These are phyloP conservation scores for Cancer borealis DNA, from an alignment of 2,888 invertebrate species.

Conservation along the genomic window DNA sequence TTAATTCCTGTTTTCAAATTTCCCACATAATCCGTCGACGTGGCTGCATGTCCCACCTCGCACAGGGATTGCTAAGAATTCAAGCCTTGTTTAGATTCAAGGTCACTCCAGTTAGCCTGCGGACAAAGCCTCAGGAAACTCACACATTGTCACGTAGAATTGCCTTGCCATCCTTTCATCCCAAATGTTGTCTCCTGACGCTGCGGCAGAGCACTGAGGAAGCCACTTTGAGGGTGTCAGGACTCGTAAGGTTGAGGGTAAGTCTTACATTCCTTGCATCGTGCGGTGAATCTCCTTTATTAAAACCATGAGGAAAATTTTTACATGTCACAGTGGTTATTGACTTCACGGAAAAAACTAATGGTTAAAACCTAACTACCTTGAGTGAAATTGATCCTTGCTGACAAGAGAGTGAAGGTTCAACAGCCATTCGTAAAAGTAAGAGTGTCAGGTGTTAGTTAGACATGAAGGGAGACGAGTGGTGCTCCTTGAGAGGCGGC, in stretches of 20 bases:
- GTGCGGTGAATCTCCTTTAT: not conserved
- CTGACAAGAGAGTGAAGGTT: not conserved
- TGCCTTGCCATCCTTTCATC: slow-evolving; percentile 30
- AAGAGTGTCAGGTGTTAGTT: not conserved
- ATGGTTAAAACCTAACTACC: not conserved
- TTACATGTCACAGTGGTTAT: not conserved
- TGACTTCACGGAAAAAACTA: not conserved
- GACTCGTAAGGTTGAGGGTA: not conserved
- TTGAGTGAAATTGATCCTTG: not conserved
- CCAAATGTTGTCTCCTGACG: not conserved
- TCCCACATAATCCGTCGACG: not conserved
- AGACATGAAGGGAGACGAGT: not conserved
- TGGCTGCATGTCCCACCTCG: not conserved
- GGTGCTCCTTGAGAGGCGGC: not conserved
- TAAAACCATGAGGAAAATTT: not conserved
- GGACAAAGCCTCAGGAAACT: slow-evolving; percentile 29
- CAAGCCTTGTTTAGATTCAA: not conserved
- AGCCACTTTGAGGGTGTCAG: not conserved
- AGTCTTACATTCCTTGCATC: not conserved
- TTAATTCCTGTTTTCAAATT: not conserved
- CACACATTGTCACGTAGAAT: not conserved
- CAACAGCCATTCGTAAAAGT: not conserved
- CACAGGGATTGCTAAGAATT: not conserved
- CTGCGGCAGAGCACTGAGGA: not conserved
- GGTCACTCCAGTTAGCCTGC: not conserved